phyloP scores from a whole-genome alignment of 1,140 invertebrate species.

The Lerema accius region DNA sequence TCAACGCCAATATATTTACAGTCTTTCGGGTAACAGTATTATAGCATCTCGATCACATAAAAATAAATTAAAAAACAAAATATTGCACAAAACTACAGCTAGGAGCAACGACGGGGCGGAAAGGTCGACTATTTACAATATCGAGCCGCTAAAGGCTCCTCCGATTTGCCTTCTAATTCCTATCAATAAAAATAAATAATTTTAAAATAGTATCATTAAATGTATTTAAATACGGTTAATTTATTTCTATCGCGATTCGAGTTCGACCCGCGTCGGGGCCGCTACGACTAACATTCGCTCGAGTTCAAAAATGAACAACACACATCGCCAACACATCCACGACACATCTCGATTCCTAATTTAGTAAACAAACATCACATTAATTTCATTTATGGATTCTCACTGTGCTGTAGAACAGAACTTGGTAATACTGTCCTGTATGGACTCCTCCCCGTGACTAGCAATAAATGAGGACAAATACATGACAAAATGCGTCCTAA shows the following conservation, averaged over 20 bases:
- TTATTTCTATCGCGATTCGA: slow-evolving; percentile 9
- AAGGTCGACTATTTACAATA: slow-evolving; percentile 5
- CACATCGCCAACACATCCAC: not conserved
- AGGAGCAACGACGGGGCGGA: slow-evolving; percentile 7
- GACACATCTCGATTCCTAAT: not conserved
- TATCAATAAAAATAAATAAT: slow-evolving; percentile 15
- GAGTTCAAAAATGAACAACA: slow-evolving; percentile 1
- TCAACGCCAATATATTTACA: slow-evolving; percentile 27
- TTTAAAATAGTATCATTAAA: not conserved
- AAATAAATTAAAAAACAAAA: slow-evolving; percentile 54
- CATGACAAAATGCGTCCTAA: not conserved
- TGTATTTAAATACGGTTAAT: not conserved
- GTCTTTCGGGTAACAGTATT: not conserved
- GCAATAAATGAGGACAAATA: not conserved
- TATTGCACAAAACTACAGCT: slow-evolving; percentile 66
- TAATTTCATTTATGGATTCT: slow-evolving; percentile 12
- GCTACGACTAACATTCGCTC: slow-evolving; percentile 1
- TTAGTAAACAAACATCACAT: slow-evolving; percentile 18
- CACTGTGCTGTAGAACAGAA: not conserved
- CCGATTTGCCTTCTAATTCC: not conserved
- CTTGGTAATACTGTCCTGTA: not conserved
- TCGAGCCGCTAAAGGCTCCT: not conserved
- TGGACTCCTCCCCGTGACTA: not conserved
- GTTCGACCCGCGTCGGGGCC: not conserved
- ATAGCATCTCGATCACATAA: slow-evolving; percentile 26